Percentiles rank a stretch among this genome's conserved stretches.
Evolutionary conservation across 1,140 invertebrate species (phyloP).

Genomic region (Anastatus disparis): DNA sequence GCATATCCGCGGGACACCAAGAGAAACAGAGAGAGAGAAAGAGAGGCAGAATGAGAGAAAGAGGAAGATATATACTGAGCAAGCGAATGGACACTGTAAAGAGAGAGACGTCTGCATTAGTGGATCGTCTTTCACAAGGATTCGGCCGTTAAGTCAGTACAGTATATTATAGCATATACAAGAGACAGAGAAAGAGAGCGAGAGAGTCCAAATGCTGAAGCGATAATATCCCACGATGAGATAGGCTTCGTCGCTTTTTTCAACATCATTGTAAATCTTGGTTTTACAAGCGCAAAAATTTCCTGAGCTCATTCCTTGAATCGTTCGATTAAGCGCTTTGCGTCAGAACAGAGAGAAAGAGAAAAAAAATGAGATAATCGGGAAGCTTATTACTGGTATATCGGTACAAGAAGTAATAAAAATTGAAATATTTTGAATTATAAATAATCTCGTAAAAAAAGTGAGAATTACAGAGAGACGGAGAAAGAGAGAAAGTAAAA

Average conservation of each 20-base stretch:
- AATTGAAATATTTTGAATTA: no score
- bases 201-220: no score
- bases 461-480: no score
- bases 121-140: conserved; percentile 47
- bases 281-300: conserved; percentile 16
- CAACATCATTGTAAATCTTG: conserved; percentile 23
- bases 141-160: conserved; percentile 46
- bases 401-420: no score
- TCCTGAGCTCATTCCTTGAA: conserved; percentile 40
- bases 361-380: no score
- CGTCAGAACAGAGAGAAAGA: not conserved
- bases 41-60: no score
- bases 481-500: not conserved
- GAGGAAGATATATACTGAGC: conserved; percentile 15
- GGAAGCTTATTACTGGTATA: no score
- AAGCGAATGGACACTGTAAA: not conserved
- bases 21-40: not conserved
- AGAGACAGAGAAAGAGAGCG: no score
- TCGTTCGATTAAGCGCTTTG: conserved; percentile 9
- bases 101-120: conserved; percentile 53
- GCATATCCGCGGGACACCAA: conserved; percentile 43
- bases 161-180: no score
- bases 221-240: conserved; percentile 7
- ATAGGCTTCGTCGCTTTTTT: conserved; percentile 4
- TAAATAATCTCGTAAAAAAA: no score